Conservation (phyloP, 2,797 vertebrate species). For the Coranthus polyacanthus region DNA sequence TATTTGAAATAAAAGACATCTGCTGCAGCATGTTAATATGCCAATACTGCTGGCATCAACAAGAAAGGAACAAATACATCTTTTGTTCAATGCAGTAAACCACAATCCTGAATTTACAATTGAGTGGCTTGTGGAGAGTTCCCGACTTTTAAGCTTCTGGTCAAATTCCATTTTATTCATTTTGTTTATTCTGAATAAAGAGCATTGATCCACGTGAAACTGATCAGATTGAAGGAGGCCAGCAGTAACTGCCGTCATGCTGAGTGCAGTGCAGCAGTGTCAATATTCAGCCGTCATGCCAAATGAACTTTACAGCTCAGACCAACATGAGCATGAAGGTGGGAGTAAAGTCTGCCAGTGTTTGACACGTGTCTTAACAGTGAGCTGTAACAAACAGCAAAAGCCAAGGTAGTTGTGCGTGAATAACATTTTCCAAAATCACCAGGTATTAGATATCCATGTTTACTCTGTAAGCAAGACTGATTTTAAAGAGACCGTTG, state of each 20-base stretch:
- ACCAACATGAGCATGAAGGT: constrained; percentile 32
- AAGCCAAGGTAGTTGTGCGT: not conserved
- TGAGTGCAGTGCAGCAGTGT: constrained; percentile 31
- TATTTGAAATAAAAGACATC: constrained; percentile 47
- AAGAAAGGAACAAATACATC: constrained; percentile 35
- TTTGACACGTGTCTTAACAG: constrained; percentile 51
- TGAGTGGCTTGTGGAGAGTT: constrained; percentile 26
- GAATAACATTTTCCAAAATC: constrained; percentile 49
- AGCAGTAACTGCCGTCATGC: constrained; percentile 46
- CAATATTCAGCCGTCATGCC: constrained; percentile 58
- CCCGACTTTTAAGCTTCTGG: constrained; percentile 4
- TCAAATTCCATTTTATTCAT: constrained; percentile 30
- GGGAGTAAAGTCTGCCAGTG: constrained; percentile 36
- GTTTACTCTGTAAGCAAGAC: constrained; percentile 16
- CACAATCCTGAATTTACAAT: constrained; percentile 10
- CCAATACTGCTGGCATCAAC: constrained; percentile 16
- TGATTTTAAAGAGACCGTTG: constrained; percentile 16
- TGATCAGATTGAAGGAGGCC: constrained; percentile 34
- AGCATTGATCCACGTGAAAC: constrained; percentile 14
- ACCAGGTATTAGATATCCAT: constrained; percentile 37
- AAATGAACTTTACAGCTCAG: constrained; percentile 43
- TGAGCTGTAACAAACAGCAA: too few relatives aligned
- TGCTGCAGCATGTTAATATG: constrained; percentile 31
- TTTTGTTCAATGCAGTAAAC: constrained; percentile 43
- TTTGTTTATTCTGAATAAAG: constrained; percentile 28